Evolutionary conservation across 2,888 invertebrate species (phyloP).

Genomic region (Bruchidius siliquastri): DNA sequence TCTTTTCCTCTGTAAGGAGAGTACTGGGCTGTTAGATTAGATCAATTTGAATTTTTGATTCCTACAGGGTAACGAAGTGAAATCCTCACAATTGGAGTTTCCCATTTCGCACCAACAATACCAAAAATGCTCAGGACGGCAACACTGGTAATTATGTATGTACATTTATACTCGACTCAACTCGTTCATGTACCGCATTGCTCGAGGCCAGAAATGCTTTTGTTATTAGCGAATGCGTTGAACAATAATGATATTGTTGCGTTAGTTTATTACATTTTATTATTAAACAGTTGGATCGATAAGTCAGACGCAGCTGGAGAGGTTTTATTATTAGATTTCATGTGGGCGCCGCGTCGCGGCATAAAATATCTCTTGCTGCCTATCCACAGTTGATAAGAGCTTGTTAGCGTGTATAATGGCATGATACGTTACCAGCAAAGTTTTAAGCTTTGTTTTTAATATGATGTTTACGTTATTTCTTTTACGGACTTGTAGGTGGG

Average conservation of each 20-base stretch:
- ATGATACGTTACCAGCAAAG: not conserved
- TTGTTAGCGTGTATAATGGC: not conserved
- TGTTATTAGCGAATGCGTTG: not conserved
- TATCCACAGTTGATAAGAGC: not conserved
- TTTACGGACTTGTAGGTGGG: no score
- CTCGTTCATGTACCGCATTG: not conserved
- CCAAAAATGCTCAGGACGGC: no score
- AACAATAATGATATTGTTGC: not conserved
- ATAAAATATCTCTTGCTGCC: not conserved
- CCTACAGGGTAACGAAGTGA: no score
- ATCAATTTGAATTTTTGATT: no score
- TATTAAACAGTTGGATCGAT: not conserved
- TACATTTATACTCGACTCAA: no score
- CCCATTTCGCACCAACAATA: no score
- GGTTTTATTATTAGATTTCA: not conserved
- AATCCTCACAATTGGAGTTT: no score
- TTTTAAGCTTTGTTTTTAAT: no score
- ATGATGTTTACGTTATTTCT: no score
- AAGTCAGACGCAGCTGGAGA: not conserved
- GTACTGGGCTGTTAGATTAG: no score
- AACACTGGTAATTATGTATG: no score
- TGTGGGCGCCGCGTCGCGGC: not conserved
- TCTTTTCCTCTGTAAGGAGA: no score
- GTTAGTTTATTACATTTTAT: not conserved
- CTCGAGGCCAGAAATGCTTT: not conserved